Percentiles rank a stretch among this genome's conserved stretches.
phyloP scores from a whole-genome alignment of 2,113 vertebrate genomes.

The Sclerurus mexicanus region DNA sequence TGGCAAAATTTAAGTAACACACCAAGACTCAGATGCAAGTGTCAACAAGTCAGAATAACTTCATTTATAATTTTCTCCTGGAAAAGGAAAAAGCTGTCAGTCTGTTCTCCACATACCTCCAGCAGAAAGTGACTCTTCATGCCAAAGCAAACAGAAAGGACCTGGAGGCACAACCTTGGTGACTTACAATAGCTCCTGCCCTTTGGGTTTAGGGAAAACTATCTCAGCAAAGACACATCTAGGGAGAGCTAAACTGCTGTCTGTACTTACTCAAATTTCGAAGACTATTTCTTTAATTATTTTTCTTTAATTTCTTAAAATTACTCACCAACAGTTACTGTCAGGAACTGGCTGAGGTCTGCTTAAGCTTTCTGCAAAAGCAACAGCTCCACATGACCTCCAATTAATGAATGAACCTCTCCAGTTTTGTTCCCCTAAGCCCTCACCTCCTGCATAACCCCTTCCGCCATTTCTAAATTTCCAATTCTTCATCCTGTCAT shows the following conservation, averaged over 20 bases:
- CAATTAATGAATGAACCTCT: neutral
- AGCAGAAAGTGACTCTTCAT: neutral
- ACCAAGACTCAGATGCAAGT: neutral
- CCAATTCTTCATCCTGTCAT: neutral
- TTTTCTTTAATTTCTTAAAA: neutral
- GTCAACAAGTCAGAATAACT: neutral
- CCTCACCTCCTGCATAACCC: neutral
- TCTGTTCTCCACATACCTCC: neutral
- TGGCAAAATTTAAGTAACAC: neutral
- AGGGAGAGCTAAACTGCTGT: neutral
- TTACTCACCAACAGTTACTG: neutral
- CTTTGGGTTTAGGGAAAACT: neutral
- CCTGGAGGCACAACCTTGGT: neutral
- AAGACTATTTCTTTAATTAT: neutral
- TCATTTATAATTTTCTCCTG: neutral
- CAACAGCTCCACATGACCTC: neutral
- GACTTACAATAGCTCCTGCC: accelerated
- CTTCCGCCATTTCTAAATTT: neutral
- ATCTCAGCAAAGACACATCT: neutral
- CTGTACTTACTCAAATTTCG: neutral
- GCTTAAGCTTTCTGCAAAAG: neutral
- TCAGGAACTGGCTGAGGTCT: neutral
- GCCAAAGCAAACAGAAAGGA: neutral
- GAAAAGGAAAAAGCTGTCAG: neutral
- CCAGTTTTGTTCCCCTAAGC: no score